Conservation (phyloP, 2,113 vertebrate species). For the Mohoua ochrocephala region DNA sequence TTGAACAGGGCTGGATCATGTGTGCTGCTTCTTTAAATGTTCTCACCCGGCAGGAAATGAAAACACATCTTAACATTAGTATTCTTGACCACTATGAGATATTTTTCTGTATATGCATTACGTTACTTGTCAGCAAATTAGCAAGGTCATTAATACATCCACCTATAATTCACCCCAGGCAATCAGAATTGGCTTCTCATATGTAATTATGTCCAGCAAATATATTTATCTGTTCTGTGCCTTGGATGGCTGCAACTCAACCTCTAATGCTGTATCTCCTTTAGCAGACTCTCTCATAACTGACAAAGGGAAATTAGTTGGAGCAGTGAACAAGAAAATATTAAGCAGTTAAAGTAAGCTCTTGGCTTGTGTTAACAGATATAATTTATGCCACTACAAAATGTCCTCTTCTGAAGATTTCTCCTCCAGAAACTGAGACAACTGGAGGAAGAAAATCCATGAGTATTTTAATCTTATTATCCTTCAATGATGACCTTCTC, state of each 20-base stretch:
- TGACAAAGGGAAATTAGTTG: neutral
- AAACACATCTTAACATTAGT: neutral
- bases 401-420: neutral
- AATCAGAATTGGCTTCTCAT: neutral
- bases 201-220: neutral
- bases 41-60: neutral
- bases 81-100: neutral
- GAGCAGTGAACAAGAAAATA: neutral
- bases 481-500: neutral
- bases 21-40: neutral
- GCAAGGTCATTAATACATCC: neutral
- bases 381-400: neutral
- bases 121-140: neutral
- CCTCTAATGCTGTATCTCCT: neutral
- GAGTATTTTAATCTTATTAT: neutral
- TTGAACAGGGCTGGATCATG: fast-evolving
- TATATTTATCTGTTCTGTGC: neutral
- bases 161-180: neutral
- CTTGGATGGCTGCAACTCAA: neutral
- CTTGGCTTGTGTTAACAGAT: neutral
- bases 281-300: neutral
- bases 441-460: neutral
- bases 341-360: neutral
- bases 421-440: neutral
- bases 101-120: neutral